Conservation (phyloP, 2,797 vertebrate species). For the Spinus olivaceus region DNA sequence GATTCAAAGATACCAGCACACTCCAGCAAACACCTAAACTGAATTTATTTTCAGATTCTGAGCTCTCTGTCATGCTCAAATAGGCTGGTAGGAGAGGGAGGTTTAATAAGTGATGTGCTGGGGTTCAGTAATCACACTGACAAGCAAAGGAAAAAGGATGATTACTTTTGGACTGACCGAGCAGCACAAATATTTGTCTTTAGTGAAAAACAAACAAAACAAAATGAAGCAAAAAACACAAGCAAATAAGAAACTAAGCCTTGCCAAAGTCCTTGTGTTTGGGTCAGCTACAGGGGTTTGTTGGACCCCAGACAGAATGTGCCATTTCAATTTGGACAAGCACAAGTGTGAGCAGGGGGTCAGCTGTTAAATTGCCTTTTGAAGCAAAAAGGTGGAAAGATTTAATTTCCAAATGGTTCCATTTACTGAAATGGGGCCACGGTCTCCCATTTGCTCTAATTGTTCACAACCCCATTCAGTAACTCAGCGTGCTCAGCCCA, state of each 20-base stretch:
- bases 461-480: neutral
- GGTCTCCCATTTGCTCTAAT: neutral
- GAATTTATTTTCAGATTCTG: neutral
- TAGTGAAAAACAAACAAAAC: neutral
- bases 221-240: neutral
- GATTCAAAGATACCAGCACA: neutral
- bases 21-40: neutral
- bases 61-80: neutral
- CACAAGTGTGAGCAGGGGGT: slow-evolving; percentile 16
- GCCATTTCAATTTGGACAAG: neutral
- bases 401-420: slow-evolving; percentile 12
- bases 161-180: neutral
- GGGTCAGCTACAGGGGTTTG: neutral
- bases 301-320: neutral
- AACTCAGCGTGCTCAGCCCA: neutral
- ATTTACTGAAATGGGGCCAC: neutral
- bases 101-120: neutral
- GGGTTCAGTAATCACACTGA: neutral
- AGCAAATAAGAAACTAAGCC: neutral
- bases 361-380: slow-evolving; percentile 45
- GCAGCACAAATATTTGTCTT: slow-evolving; percentile 33
- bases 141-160: neutral
- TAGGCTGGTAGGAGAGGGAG: neutral
- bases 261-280: neutral
- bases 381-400: slow-evolving; percentile 46